These are phyloP conservation scores for Phortica okadai DNA, from an alignment of 2,888 invertebrate species.

Conservation along the genomic window DNA sequence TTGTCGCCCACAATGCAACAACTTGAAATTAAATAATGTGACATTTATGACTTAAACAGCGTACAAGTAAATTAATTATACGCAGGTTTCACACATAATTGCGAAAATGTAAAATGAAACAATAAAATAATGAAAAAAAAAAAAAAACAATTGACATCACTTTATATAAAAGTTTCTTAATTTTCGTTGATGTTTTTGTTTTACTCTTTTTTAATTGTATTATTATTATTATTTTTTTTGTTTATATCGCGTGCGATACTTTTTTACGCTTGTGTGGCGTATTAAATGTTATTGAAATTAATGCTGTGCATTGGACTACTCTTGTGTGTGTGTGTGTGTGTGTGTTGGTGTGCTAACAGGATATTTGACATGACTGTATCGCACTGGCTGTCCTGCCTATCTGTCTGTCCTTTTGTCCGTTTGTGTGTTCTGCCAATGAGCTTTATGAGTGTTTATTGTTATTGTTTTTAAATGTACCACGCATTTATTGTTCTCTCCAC, in stretches of 20 bases:
- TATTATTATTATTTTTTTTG: background rate
- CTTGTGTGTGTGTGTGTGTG: too few relatives aligned
- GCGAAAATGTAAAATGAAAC: conserved; percentile 9
- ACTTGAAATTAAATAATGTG: conserved; percentile 30
- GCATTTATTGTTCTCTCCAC: background rate
- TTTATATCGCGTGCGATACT: background rate
- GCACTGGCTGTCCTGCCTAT: background rate
- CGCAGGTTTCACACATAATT: conserved; percentile 31
- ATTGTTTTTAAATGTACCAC: conserved; percentile 1
- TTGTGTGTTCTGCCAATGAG: conserved; percentile 1
- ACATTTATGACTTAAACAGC: conserved; percentile 29
- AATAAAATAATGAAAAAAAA: conserved; percentile 9
- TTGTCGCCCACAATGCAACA: conserved; percentile 18
- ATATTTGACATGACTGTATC: background rate
- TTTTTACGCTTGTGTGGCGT: conserved; percentile 1
- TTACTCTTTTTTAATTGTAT: background rate
- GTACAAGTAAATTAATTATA: conserved; percentile 27
- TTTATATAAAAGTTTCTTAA: too few relatives aligned
- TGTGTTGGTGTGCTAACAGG: too few relatives aligned
- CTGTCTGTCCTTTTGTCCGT: background rate
- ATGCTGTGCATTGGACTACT: background rate
- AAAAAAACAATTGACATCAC: background rate
- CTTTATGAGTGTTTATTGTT: conserved; percentile 14
- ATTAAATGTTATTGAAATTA: background rate
- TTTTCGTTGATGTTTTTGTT: background rate